These are phyloP conservation scores for Allobates femoralis DNA, from an alignment of 2,797 vertebrate genomes.

Conservation along the genomic window DNA sequence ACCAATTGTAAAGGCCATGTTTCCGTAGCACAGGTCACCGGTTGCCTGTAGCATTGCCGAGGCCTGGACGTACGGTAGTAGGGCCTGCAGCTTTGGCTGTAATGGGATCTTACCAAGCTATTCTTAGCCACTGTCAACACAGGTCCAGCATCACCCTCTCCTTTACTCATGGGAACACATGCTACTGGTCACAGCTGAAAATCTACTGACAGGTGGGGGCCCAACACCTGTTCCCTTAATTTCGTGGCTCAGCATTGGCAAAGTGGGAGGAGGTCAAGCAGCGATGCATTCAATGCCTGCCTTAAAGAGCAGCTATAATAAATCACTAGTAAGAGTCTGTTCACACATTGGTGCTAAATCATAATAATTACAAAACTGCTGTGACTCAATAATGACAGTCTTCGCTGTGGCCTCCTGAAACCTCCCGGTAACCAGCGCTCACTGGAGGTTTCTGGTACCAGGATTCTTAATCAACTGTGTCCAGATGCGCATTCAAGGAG, in stretches of 20 bases:
- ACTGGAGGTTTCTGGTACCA: no score
- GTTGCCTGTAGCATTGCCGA: not conserved
- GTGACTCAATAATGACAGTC: no score
- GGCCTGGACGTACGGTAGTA: not conserved
- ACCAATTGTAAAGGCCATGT: not conserved
- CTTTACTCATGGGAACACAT: conserved; percentile 44
- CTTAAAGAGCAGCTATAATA: not conserved
- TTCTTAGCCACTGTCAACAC: conserved; percentile 55
- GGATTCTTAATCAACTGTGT: no score
- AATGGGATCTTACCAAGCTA: conserved; percentile 47
- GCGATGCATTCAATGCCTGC: not conserved
- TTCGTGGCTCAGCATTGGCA: conserved; percentile 39
- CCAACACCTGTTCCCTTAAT: conserved; percentile 50
- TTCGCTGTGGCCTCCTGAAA: no score
- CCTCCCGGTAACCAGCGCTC: no score
- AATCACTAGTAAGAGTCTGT: not conserved
- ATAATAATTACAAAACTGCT: no score
- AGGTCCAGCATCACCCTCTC: conserved; percentile 30
- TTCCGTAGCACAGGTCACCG: not conserved
- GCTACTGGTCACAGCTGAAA: conserved; percentile 53
- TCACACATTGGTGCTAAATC: no score
- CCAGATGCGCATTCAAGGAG: no score
- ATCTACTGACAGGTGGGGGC: conserved; percentile 53
- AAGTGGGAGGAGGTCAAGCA: not conserved
- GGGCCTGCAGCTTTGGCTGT: conserved; percentile 2